Evolutionary conservation across 2,113 vertebrate species (phyloP).

Genomic region (Spea bombifrons): DNA sequence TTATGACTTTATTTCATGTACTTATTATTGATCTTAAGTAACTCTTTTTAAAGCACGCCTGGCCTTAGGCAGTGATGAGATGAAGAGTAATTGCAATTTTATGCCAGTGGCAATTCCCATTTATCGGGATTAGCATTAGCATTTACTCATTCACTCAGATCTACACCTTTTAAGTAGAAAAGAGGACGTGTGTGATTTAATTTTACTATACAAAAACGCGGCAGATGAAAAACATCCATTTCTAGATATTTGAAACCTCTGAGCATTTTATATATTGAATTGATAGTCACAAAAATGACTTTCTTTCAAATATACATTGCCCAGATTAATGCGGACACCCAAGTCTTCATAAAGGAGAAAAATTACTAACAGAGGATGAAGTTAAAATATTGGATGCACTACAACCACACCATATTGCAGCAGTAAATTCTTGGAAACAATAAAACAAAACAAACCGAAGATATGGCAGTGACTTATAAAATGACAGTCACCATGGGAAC

Average conservation of each 20-base stretch:
- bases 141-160: neutral
- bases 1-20: constrained; percentile 18
- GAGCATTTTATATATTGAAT: neutral
- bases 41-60: constrained; percentile 6
- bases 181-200: too few species aligned
- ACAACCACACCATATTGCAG: constrained; percentile 66
- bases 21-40: constrained; percentile 49
- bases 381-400: constrained; percentile 70
- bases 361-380: constrained; percentile 69
- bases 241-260: neutral
- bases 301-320: neutral
- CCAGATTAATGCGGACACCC: constrained; percentile 64
- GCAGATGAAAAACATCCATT: neutral
- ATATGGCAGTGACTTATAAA: constrained; percentile 72
- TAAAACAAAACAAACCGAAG: constrained; percentile 71
- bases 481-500: constrained; percentile 65
- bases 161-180: neutral
- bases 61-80: constrained; percentile 11
- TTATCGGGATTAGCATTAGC: constrained; percentile 20
- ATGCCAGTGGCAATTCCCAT: constrained; percentile 14
- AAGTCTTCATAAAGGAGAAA: constrained; percentile 70
- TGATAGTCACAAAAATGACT: neutral
- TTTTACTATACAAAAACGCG: neutral
- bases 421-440: constrained; percentile 66
- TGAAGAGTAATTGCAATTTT: constrained; percentile 34